Conservation (phyloP, 64 coral and sea anemone species). For the Stichodactyla helianthus region DNA sequence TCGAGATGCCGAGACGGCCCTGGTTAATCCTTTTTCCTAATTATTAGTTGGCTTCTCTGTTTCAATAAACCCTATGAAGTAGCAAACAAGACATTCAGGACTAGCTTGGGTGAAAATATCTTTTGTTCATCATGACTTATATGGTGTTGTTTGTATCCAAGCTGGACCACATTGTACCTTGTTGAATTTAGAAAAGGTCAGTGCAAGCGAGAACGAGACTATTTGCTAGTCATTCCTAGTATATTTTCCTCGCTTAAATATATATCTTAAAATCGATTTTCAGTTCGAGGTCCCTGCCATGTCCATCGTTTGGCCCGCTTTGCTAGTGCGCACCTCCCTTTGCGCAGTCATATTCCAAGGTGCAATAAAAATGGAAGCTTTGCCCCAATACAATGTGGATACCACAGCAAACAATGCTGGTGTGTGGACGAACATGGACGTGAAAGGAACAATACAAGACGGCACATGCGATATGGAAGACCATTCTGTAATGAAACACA, state of each 20-base stretch:
- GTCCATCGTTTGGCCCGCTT: background rate
- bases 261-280: too few relatives aligned
- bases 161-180: too few relatives aligned
- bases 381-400: background rate
- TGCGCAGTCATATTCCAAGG: background rate
- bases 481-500: background rate
- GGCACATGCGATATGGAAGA: background rate
- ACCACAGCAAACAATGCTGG: constrained; percentile 4
- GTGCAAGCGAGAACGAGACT: background rate
- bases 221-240: background rate
- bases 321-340: too few relatives aligned
- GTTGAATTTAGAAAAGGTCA: background rate
- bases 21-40: background rate
- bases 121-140: background rate
- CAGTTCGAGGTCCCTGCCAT: background rate
- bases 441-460: background rate
- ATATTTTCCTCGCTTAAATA: background rate
- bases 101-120: too few relatives aligned
- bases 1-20: too few relatives aligned
- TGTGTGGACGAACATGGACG: constrained; percentile 33
- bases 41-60: background rate
- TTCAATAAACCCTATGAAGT: background rate
- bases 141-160: too few relatives aligned
- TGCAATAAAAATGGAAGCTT: constrained; percentile 19
- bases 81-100: too few relatives aligned